phyloP scores from a whole-genome alignment of 2,797 vertebrate genomes.

The Mormyrops boulengeri region DNA sequence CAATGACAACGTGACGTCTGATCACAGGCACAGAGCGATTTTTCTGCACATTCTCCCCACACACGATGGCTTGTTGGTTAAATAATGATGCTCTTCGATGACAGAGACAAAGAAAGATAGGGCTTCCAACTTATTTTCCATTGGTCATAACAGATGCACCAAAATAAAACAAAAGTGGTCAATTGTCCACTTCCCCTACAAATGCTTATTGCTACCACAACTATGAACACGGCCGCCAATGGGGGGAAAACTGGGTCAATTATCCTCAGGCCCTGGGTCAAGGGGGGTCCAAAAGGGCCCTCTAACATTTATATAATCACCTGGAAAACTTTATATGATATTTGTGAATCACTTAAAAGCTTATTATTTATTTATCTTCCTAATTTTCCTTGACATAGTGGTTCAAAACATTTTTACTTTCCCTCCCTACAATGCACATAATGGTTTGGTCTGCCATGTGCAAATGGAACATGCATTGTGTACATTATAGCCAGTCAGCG shows the following conservation, averaged over 20 bases:
- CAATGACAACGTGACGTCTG: background rate
- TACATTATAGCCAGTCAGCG: background rate
- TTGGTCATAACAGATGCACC: background rate
- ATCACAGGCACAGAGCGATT: background rate
- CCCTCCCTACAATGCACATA: background rate
- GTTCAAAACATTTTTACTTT: background rate
- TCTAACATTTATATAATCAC: background rate
- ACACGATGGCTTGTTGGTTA: background rate
- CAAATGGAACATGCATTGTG: background rate
- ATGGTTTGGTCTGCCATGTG: background rate
- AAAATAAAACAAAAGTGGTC: background rate
- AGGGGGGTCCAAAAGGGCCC: background rate
- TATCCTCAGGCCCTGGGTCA: background rate
- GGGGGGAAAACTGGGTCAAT: background rate
- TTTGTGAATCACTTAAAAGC: background rate
- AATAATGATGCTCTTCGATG: background rate
- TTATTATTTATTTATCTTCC: background rate
- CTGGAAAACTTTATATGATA: background rate
- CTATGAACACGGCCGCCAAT: background rate
- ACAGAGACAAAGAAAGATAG: background rate
- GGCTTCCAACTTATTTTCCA: background rate
- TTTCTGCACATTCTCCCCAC: background rate
- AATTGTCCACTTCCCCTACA: background rate
- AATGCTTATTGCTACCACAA: background rate
- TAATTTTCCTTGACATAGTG: background rate